Conservation (phyloP, 2,888 invertebrate genomes). For the Idaea dimidiata region DNA sequence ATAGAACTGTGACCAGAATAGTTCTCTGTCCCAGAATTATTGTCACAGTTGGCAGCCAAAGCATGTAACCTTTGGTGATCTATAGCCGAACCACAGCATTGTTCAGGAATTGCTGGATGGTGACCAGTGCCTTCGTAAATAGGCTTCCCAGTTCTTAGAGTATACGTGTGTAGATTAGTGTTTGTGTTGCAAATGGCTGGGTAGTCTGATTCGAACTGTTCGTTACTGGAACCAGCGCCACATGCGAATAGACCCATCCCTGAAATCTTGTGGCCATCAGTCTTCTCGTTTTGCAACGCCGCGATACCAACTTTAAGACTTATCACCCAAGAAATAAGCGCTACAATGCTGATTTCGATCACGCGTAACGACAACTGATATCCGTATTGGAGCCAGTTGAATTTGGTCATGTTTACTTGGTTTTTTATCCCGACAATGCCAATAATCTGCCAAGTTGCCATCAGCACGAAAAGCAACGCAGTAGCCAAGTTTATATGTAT, state of each 20-base stretch:
- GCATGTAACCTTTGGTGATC: constrained; percentile 77
- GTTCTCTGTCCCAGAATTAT: constrained; percentile 83
- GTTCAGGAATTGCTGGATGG: constrained; percentile 65
- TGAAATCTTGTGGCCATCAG: constrained; percentile 83
- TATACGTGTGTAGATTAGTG: constrained; percentile 91
- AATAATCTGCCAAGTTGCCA: constrained; percentile 92
- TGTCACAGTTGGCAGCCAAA: constrained; percentile 79
- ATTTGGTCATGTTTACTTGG: constrained; percentile 82
- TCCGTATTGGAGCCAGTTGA: constrained; percentile 95
- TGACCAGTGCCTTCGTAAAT: constrained; percentile 84
- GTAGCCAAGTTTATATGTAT: constrained; percentile 94
- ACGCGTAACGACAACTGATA: constrained; percentile 93
- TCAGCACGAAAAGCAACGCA: constrained; percentile 89
- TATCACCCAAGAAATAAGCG: constrained; percentile 92
- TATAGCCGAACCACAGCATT: constrained; percentile 67
- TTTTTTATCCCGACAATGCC: constrained; percentile 79
- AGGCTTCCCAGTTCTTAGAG: constrained; percentile 87
- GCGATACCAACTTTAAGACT: constrained; percentile 83
- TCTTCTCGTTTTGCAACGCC: constrained; percentile 86
- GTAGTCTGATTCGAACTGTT: constrained; percentile 90
- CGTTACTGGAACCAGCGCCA: constrained; percentile 90
- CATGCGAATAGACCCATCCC: constrained; percentile 91
- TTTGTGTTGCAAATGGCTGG: constrained; percentile 93
- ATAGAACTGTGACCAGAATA: constrained; percentile 83
- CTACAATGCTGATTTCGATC: constrained; percentile 93